Evolutionary conservation across 2,797 vertebrate genomes (phyloP).

Genomic region (Pseudomugil gertrudae): DNA sequence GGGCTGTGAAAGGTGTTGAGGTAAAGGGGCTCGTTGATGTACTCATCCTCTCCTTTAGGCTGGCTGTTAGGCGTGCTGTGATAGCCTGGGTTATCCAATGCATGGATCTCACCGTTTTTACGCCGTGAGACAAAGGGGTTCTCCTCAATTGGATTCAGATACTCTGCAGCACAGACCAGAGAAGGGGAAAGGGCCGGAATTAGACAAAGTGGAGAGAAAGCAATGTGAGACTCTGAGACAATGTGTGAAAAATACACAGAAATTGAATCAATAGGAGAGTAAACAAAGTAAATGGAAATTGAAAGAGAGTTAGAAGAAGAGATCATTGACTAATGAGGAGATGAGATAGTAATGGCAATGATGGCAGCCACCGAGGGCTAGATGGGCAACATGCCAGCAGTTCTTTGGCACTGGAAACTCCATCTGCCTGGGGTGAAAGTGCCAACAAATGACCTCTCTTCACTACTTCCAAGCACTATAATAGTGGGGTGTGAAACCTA

Average conservation of each 20-base stretch:
- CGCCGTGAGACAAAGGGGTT: constrained; percentile 94
- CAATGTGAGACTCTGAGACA: constrained; percentile 11
- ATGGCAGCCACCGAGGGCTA: constrained; percentile 61
- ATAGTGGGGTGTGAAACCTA: constrained; percentile 69
- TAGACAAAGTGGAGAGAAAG: constrained; percentile 11
- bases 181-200: constrained; percentile 12
- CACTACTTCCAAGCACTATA: constrained; percentile 60
- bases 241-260: constrained; percentile 10
- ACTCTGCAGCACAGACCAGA: constrained; percentile 79
- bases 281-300: constrained; percentile 40
- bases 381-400: constrained; percentile 66
- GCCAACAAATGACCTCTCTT: constrained; percentile 70
- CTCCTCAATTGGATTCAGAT: constrained; percentile 94
- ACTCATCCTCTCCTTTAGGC: constrained; percentile 91
- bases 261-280: constrained; percentile 24
- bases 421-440: constrained; percentile 72
- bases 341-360: constrained; percentile 67
- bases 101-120: constrained; percentile 92
- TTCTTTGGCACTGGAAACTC: constrained; percentile 70
- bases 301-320: constrained; percentile 41
- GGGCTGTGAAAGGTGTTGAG: constrained; percentile 92
- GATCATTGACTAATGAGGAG: constrained; percentile 59
- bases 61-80: constrained; percentile 88
- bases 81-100: constrained; percentile 94
- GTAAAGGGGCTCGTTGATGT: constrained; percentile 93